Percentiles rank a stretch among this genome's conserved stretches.
Evolutionary conservation across 2,797 vertebrate species (phyloP).

Genomic region (Ptychobarbus kaznakovi): DNA sequence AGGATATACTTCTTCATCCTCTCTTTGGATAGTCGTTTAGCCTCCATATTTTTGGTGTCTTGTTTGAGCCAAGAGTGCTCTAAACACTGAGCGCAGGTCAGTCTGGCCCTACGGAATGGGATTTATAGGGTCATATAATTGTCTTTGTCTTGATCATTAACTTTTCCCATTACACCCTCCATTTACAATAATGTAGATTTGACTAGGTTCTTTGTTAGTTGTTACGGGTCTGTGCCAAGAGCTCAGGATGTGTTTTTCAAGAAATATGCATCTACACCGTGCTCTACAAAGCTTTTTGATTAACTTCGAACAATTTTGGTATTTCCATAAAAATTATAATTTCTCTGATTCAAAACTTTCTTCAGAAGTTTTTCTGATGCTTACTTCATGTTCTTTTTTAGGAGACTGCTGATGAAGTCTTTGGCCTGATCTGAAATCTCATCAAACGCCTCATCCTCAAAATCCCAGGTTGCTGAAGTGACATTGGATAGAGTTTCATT

Average conservation of each 20-base stretch:
- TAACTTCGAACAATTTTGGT: not conserved
- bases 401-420: slow-evolving; percentile 92
- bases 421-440: slow-evolving; percentile 97
- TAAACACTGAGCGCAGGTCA: slow-evolving; percentile 89
- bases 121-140: not conserved
- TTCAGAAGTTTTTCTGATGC: not conserved
- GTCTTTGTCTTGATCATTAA: too few species aligned
- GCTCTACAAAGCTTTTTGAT: not conserved
- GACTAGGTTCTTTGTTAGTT: not conserved
- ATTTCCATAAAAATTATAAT: not conserved
- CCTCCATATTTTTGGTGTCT: slow-evolving; percentile 97
- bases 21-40: slow-evolving; percentile 97
- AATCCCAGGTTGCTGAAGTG: slow-evolving; percentile 98
- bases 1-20: slow-evolving; percentile 99
- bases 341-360: not conserved
- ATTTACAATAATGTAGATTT: not conserved
- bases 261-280: not conserved
- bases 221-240: not conserved
- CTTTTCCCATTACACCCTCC: not conserved
- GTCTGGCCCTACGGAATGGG: slow-evolving; percentile 79
- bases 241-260: not conserved
- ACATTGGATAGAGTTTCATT: slow-evolving; percentile 97
- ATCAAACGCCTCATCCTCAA: slow-evolving; percentile 97
- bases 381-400: slow-evolving; percentile 98
- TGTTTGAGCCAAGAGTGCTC: slow-evolving; percentile 96